Evolutionary conservation across 2,888 invertebrate genomes (phyloP), one percentile per base, ranked within the genome.

Genomic region (Drosophila mettleri): DNA sequence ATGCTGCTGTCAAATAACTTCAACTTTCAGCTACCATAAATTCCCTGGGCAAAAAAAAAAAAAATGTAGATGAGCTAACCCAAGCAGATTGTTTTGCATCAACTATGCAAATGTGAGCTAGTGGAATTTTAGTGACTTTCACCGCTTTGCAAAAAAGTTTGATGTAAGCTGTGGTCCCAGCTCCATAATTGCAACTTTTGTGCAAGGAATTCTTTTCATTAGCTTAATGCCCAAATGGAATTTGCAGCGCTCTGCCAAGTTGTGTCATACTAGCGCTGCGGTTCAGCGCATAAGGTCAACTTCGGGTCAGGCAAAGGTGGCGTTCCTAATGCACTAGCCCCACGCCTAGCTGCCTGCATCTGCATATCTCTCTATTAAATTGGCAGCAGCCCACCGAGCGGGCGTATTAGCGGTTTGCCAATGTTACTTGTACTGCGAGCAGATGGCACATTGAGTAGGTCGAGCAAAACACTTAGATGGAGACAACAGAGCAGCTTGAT

Each of bases 1-100:
- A 58, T 49, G 48, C 33, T 52, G 62, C 66, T 70, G 80, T 82
- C 83, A 88, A 82, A 82, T 88, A 88, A 68, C 83, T 80, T 71
- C 65, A 74, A 58, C 84, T 80, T 86, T 69, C 66, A 61, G 70
- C 53, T 63, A 46, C 27, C 53, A 8, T 48, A 57, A 86, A 80
- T 83, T 83, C 65, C 71, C 66, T 39, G 36, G 24, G n/a, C n/a
- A 24, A 36, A 51, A 60, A 59, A 12, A 27, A 48, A 24, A 41
- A 48, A 31, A 22, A 8, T 1, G n/a, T 31, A 38, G 29, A 33
- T 24, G 45, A 58, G 18, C 16, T 24, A 53, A 45, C 43, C 54
- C 54, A 34, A 73, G 57, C 59, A 65, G 82, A 84, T 84, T 86
- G 68, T 78, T 86, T 85, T 63, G 82, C 64, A 29, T 16, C 60